Base-by-base conservation (phyloP, 2,888 invertebrate species). In the Alviniconcha strummeri region DNA sequence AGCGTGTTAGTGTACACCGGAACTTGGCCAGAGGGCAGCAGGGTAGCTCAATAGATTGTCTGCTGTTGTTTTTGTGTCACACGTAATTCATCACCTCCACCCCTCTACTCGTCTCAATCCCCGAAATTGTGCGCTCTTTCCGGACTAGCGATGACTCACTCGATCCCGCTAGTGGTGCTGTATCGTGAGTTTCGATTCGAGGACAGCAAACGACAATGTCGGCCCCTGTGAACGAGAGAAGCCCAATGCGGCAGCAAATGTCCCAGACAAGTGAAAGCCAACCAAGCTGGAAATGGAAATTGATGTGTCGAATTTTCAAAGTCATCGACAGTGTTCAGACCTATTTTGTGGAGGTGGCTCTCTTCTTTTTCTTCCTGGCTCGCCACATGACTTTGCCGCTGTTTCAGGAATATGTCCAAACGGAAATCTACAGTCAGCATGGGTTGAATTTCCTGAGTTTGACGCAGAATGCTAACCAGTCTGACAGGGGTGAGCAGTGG, bases 311-410 rank as follows among this genome's bases (percentile, higher is more conserved):
- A 19, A 78, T 86, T 5, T 85, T 81, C 72, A 77, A 84, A 17
- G 77, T 80, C 55, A 85, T 86, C 64, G 86, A 86, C 81, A 78
- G 56, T 36, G 74, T 84, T 13, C 85, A 86, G 67, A 74, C 71
- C 17, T 92, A 91, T 83, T 86, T 90, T 55, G 92, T 92, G 5
- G 92, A 92, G 85, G 90, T 90, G 36, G 91, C 91, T 8, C 89
- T 91, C 80, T 91, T 91, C 77, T 88, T 89, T 81, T 92, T 91
- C 84, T 92, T 92, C 82, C 86, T 91, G 7, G 88, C 90, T 9
- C 85, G 91, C 13, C 92, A 92, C 83, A 91, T 92, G 92, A 87
- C 92, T 36, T 84, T 92, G 56, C 92, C 92, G 5, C 83, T 92
- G 54, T 92, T 91, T 81, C 92, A 92, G 83, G 91, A 92, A 75